Percentiles rank a stretch among this genome's conserved stretches.
These are phyloP conservation scores for Hypselothyrea guttata DNA, from an alignment of 2,888 invertebrate species.

Conservation along the genomic window DNA sequence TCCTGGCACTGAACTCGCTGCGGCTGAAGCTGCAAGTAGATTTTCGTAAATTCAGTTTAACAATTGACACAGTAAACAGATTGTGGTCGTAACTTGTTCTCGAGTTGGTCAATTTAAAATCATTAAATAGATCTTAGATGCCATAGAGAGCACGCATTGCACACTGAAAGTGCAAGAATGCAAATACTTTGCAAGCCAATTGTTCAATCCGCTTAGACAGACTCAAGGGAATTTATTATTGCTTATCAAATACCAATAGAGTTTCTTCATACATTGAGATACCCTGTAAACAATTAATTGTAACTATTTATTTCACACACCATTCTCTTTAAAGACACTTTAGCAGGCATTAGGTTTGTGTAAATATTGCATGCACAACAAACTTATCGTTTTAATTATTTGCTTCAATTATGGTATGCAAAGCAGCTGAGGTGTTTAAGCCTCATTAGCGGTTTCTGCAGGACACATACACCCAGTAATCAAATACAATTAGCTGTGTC, in stretches of 20 bases:
- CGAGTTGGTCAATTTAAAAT: constrained; percentile 43
- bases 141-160: background rate
- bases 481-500: background rate
- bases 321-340: too few species aligned
- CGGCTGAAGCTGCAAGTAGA: constrained; percentile 46
- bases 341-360: too few species aligned
- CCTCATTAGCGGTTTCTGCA: constrained; percentile 13
- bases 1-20: constrained; percentile 34
- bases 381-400: constrained; percentile 36
- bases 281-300: too few species aligned
- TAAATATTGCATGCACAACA: constrained; percentile 4
- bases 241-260: background rate
- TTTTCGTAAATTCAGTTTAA: constrained; percentile 65
- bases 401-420: constrained; percentile 33
- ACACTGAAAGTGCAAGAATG: background rate
- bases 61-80: constrained; percentile 73
- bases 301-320: too few species aligned
- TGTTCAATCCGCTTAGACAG: too few species aligned
- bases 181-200: constrained; percentile 6
- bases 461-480: background rate
- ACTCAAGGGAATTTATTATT: too few species aligned
- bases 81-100: constrained; percentile 61
- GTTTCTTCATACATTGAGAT: too few species aligned
- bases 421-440: background rate
- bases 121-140: constrained; percentile 18